Percentiles rank a stretch among this genome's conserved stretches.
phyloP scores from a whole-genome alignment of 2,113 vertebrate genomes.

The Piliocolobus tephrosceles region DNA sequence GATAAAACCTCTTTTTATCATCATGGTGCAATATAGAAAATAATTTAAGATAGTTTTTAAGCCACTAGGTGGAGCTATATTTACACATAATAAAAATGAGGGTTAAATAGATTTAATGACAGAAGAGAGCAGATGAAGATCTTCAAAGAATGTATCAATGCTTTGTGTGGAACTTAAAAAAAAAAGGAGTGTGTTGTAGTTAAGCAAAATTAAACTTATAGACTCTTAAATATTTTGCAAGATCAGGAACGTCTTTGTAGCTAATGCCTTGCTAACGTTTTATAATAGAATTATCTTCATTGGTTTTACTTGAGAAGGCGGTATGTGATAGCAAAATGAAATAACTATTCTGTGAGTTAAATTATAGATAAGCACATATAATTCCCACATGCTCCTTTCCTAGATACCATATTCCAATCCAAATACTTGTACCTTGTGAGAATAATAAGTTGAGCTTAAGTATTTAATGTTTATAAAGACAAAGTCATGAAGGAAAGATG shows the following conservation, averaged over 20 bases:
- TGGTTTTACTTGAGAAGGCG: slow-evolving; percentile 7
- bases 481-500: neutral
- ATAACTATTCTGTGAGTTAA: neutral
- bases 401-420: neutral
- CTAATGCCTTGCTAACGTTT: neutral
- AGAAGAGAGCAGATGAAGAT: neutral
- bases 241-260: neutral
- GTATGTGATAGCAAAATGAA: neutral
- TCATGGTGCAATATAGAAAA: neutral
- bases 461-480: neutral
- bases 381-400: slow-evolving; percentile 1
- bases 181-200: neutral
- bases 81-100: neutral
- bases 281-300: neutral
- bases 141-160: neutral
- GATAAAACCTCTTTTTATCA: neutral
- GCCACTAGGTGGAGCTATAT: slow-evolving; percentile 77
- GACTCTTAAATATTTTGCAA: neutral
- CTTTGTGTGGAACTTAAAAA: neutral
- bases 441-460: neutral
- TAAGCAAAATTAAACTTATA: slow-evolving; percentile 49
- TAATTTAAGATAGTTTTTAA: slow-evolving; percentile 9
- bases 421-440: slow-evolving; percentile 23
- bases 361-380: neutral
- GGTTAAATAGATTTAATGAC: neutral